A percentile compares a stretch with the other conserved stretches of the same genome.
phyloP scores from a whole-genome alignment of 2,797 vertebrate genomes.

The Gobionotothen gibberifrons region DNA sequence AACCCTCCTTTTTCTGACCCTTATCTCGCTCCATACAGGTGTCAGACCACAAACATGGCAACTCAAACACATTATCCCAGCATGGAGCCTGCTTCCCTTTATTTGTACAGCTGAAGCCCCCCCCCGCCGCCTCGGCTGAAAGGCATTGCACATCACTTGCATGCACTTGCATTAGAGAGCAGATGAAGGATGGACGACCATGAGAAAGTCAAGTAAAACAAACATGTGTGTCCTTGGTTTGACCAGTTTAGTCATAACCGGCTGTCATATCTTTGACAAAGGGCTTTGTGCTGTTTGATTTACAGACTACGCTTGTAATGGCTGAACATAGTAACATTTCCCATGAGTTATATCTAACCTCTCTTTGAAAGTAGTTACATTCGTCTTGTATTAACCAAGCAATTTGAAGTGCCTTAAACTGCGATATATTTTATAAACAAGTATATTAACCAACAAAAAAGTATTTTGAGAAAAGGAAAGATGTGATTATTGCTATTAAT shows the following conservation, averaged over 20 bases:
- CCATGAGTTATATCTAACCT: slow-evolving; percentile 25
- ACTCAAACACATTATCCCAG: slow-evolving; percentile 58
- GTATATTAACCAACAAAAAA: neutral
- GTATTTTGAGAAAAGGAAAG: neutral
- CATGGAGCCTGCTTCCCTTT: slow-evolving; percentile 58
- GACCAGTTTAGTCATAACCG: slow-evolving; percentile 18
- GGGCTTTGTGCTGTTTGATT: slow-evolving; percentile 36
- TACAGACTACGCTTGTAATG: slow-evolving; percentile 15
- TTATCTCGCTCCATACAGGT: slow-evolving; percentile 72
- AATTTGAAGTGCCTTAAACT: neutral
- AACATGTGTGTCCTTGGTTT: slow-evolving; percentile 43
- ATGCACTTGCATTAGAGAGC: slow-evolving; percentile 51
- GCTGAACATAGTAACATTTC: slow-evolving; percentile 29
- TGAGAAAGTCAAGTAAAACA: slow-evolving; percentile 60
- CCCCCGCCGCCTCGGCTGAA: slow-evolving; percentile 30
- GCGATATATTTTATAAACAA: neutral
- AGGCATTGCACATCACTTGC: slow-evolving; percentile 27
- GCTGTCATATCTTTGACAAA: slow-evolving; percentile 23
- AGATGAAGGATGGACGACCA: slow-evolving; percentile 49
- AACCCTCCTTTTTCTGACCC: slow-evolving; percentile 45
- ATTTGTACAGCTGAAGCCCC: slow-evolving; percentile 81
- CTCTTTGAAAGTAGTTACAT: neutral
- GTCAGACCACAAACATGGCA: slow-evolving; percentile 68
- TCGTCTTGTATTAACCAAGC: neutral
- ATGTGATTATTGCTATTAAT: neutral